phyloP scores from a whole-genome alignment of 2,797 vertebrate genomes.

The Sebastolobus alascanus region DNA sequence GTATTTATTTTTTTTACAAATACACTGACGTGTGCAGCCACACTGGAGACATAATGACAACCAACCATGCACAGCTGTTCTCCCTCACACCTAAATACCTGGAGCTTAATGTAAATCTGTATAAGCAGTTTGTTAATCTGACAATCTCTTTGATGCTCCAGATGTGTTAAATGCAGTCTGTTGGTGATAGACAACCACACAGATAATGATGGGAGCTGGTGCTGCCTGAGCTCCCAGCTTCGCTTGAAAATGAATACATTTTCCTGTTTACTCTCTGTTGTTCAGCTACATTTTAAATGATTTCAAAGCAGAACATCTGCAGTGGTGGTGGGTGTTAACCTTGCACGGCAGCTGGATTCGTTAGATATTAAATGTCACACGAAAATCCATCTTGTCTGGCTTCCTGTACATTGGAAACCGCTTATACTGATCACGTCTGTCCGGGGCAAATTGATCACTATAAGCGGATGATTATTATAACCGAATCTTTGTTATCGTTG shows the following conservation, averaged over 20 bases:
- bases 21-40: background rate
- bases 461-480: no score
- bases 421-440: no score
- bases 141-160: constrained; percentile 25
- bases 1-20: background rate
- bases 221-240: background rate
- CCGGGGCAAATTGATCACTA: no score
- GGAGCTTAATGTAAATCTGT: constrained; percentile 18
- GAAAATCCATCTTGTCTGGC: no score
- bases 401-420: no score
- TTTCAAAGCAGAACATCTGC: background rate
- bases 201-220: background rate
- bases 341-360: no score
- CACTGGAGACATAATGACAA: background rate
- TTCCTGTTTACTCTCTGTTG: background rate
- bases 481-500: no score
- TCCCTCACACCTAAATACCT: background rate
- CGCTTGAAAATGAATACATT: background rate
- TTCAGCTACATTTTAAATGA: background rate
- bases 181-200: background rate
- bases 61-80: constrained; percentile 2
- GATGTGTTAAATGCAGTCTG: constrained; percentile 25
- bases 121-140: constrained; percentile 16
- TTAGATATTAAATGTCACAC: no score
- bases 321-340: no score